Evolutionary conservation across 2,888 invertebrate genomes (phyloP).

Genomic region (Agonopterix subpropinquella): DNA sequence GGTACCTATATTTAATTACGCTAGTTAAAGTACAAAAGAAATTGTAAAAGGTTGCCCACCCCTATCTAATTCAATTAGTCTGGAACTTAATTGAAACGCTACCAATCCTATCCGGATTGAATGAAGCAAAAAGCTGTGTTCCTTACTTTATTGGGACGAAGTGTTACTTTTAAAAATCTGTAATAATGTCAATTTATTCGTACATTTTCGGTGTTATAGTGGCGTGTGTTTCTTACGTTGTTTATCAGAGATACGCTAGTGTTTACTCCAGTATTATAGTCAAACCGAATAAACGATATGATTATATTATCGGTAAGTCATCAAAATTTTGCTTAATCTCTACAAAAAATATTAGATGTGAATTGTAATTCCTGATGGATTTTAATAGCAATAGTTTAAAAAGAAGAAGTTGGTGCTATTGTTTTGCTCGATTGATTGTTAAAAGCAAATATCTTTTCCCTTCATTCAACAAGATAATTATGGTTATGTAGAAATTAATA

Average conservation of each 20-base stretch:
- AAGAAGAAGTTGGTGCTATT: too few species aligned
- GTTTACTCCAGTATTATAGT: constrained; percentile 43
- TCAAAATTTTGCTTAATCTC: too few species aligned
- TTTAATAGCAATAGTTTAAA: too few species aligned
- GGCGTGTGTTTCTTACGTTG: constrained; percentile 46
- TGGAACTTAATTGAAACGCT: constrained; percentile 8
- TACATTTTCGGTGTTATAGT: constrained; percentile 43
- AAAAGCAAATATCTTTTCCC: too few species aligned
- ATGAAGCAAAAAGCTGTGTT: constrained; percentile 2
- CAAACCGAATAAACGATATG: constrained; percentile 56
- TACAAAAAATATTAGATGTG: too few species aligned
- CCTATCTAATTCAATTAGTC: constrained; percentile 62
- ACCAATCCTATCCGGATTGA: constrained; percentile 27
- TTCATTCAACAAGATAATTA: too few species aligned
- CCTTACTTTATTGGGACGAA: not conserved
- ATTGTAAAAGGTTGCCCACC: constrained; percentile 10
- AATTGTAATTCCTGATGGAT: too few species aligned
- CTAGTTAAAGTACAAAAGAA: not conserved
- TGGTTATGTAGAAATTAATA: too few species aligned
- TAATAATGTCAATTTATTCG: constrained; percentile 40
- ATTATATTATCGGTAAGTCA: constrained; percentile 64
- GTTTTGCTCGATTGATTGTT: too few species aligned
- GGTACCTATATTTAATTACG: too few species aligned
- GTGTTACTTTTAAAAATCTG: constrained; percentile 8
- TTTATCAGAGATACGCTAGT: constrained; percentile 49